Base-by-base conservation (phyloP, 2,888 invertebrate species). In the Carcina quercana region DNA sequence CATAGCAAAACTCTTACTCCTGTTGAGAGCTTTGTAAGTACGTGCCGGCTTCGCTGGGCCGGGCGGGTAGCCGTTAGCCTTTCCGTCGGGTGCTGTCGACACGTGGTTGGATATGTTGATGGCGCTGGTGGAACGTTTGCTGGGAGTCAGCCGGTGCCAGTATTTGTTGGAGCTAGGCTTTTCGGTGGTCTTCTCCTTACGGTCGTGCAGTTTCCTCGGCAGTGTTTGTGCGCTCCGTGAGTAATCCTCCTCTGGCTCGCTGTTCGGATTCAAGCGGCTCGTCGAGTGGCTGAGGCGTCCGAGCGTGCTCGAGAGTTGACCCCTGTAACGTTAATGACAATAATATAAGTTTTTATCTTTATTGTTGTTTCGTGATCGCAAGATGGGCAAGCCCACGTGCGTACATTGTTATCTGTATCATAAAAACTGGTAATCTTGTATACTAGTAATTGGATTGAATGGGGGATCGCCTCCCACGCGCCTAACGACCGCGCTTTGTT, bases 1-100 rank as follows among this genome's bases (percentile, higher is more conserved):
- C 49, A 93, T 91, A 85, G 93, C 94, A 79, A 94, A 93, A 67
- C 94, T 94, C 73, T 94, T 93, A 72, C 94, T 94, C 37, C 94
- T 86, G 38, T 91, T 89, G 24, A 94, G 76, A 13, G 91, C 89
- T 59, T 91, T 91, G 72, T 92, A 92, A 24, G 92, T 90, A 48
- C 93, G 85, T 17, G 92, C 93, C 5, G 94, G 94, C 61, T 94
- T 94, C 0, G 89, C 89, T 0, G 92, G 92, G 4, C 89, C 90
- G 17, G 87, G 73, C 26, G 82, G 78, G 40, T 76, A 74, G 12
- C 79, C 76, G 71, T 79, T 80, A 37, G 74, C 54, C 56, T 85
- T 71, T 24, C 62, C 68, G 46, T 82, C 80, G 2, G 73, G 60
- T 2, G 63, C 41, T 19, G 69, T 35, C 13, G 71, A 51, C n/a